Evolutionary conservation across 2,888 invertebrate genomes (phyloP).

Genomic region (Tubulanus polymorphus): DNA sequence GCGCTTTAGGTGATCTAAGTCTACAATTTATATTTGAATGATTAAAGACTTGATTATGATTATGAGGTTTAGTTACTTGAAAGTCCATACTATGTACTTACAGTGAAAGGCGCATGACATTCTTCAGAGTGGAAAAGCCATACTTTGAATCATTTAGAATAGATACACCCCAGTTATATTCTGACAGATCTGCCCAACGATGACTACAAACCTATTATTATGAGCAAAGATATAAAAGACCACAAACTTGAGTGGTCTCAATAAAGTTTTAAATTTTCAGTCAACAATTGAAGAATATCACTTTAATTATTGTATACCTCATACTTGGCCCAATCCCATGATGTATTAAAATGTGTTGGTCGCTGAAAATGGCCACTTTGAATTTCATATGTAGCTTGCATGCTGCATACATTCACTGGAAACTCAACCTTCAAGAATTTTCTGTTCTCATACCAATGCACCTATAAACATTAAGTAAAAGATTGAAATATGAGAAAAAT

Average conservation of each 20-base stretch:
- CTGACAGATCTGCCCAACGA: constrained; percentile 58
- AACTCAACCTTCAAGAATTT: constrained; percentile 58
- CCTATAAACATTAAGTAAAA: constrained; percentile 25
- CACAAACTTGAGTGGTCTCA: too few species aligned
- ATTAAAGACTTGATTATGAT: too few species aligned
- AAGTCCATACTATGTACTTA: constrained; percentile 24
- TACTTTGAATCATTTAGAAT: constrained; percentile 57
- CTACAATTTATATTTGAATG: constrained; percentile 30
- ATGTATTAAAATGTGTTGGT: constrained; percentile 57
- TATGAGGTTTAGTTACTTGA: too few species aligned
- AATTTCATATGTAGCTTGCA: constrained; percentile 55
- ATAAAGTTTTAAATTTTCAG: too few species aligned
- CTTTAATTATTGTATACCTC: constrained; percentile 48
- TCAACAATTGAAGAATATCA: too few species aligned
- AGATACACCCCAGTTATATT: constrained; percentile 54
- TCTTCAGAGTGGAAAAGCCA: constrained; percentile 54
- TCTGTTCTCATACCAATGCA: constrained; percentile 56
- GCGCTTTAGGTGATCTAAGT: constrained; percentile 56
- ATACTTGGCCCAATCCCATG: constrained; percentile 57
- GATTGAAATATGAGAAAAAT: background rate
- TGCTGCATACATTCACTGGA: constrained; percentile 47
- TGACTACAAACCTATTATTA: constrained; percentile 57
- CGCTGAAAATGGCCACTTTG: constrained; percentile 56
- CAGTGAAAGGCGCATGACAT: constrained; percentile 53
- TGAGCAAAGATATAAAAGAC: background rate